Percentiles rank a stretch among this genome's conserved stretches.
Evolutionary conservation across 2,113 vertebrate genomes (phyloP).

Genomic region (Halcyon malimbica): DNA sequence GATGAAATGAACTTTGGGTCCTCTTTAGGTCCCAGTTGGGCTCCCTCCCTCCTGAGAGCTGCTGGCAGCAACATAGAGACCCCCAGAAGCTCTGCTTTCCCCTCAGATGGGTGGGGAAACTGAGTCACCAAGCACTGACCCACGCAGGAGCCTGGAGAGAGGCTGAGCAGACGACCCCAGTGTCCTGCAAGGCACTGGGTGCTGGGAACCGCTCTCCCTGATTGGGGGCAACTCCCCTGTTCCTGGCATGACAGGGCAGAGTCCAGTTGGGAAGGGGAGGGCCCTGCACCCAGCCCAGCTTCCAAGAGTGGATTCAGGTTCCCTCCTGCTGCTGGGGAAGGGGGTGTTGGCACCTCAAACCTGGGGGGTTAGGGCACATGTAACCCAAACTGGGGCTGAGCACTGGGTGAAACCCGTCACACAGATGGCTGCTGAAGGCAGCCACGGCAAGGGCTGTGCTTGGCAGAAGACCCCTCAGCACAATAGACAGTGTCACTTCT

Average conservation of each 20-base stretch:
- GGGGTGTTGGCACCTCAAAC: neutral
- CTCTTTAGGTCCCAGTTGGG: neutral
- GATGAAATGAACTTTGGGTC: neutral
- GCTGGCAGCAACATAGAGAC: neutral
- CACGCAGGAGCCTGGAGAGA: neutral
- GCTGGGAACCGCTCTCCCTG: neutral
- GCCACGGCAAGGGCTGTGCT: neutral
- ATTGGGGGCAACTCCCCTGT: neutral
- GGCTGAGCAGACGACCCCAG: neutral
- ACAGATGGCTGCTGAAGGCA: neutral
- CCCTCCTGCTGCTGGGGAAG: neutral
- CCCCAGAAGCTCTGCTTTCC: neutral
- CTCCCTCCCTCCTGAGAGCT: neutral
- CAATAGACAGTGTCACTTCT: neutral
- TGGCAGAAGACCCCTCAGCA: neutral
- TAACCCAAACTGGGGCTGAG: neutral
- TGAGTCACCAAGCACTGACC: neutral
- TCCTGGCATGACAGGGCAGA: neutral
- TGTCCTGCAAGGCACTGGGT: fast-evolving
- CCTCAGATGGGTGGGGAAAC: neutral
- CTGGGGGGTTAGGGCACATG: fast-evolving
- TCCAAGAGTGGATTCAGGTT: neutral
- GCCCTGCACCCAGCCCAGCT: neutral
- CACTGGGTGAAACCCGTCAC: neutral
- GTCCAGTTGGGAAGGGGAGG: neutral